Evolutionary conservation across 2,888 invertebrate species (phyloP), one percentile per base, ranked within the genome.

Genomic region (Leucania comma): DNA sequence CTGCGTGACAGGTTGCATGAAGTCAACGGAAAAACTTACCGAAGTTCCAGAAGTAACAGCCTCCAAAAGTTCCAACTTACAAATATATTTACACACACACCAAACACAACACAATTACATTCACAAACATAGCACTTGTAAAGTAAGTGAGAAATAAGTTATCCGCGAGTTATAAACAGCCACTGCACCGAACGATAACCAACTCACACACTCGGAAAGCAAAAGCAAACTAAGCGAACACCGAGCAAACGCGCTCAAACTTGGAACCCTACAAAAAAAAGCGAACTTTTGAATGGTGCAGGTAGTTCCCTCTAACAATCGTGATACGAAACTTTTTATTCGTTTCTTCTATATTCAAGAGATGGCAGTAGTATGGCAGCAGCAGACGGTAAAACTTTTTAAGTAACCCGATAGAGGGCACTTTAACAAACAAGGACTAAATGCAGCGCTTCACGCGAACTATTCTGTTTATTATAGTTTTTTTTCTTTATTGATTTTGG

Each of bases 1-100:
- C 95, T 95, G 95, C 93, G 93, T 93, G 94, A 95, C 95, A 95
- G 94, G 95, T 95, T 95, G 94, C 90, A 92, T 87, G 86, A 90
- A 91, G 88, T 89, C 89, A 89, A 90, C 88, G 87, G 88, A 88
- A 86, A 89, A 90, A 90, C 90, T 89, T 90, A 92, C 94, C 91
- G 85, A 91, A 89, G 89, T 91, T 89, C 80, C 75, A 78, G 72
- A 86, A 88, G 84, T 72, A 65, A 56, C 79, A 78, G 67, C 65
- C 82, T 87, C 86, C 86, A 84, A 85, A 85, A 82, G 72, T 75
- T 66, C 60, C 69, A 84, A 85, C 79, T 80, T 86, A 82, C 84
- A 81, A 86, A 78, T 73, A 63, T 82, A 88, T 78, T 79, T 68
- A 83, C 83, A 87, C 90, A 88, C 83, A 85, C 89, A 87, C 83